Evolutionary conservation across 2,797 vertebrate genomes (phyloP), one percentile per base, ranked within the genome.

Genomic region (Avahi laniger): DNA sequence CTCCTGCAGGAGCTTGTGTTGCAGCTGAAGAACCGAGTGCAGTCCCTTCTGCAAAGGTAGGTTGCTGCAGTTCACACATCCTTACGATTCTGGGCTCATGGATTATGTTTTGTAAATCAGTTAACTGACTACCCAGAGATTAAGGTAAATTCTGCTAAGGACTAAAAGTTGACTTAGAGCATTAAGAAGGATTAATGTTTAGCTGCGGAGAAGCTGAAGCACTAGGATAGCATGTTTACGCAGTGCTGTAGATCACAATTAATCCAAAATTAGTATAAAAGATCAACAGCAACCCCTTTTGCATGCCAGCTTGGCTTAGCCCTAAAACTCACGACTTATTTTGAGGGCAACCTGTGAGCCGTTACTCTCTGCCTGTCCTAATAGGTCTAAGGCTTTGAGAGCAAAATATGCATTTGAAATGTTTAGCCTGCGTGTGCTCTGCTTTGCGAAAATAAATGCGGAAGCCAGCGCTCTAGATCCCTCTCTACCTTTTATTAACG

Each of bases 181-280:
- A 99, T 99, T 99, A 99, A 99, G 99, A 99, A 99, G 99, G 99
- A 99, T 99, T 99, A 99, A 99, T 99, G 99, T 99, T 99, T 99
- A 99, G 99, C 99, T 99, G 98, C 98, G 98, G 99, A 99, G 99
- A 99, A 99, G 99, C 99, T 99, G 98, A 99, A 99, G 99, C 99
- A 99, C 99, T 99, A 99, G 98, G 99, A 99, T 99, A 99, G 99
- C 99, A 98, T 99, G 99, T 99, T 99, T 99, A 99, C 99, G 99
- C 99, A 99, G 99, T 98, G 99, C 99, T 99, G 99, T 98, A 99
- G 99, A 99, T 99, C 99, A 99, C 99, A 99, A 99, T 99, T 99
- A 99, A 99, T 99, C 99, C 99, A 98, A 99, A 99, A 99, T 99
- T 99, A 99, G 99, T 99, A 99, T 99, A 99, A 99, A 99, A 99